Evolutionary conservation across 1,140 invertebrate genomes (phyloP), one percentile per base, ranked within the genome.

Genomic region (Bombus huntii): DNA sequence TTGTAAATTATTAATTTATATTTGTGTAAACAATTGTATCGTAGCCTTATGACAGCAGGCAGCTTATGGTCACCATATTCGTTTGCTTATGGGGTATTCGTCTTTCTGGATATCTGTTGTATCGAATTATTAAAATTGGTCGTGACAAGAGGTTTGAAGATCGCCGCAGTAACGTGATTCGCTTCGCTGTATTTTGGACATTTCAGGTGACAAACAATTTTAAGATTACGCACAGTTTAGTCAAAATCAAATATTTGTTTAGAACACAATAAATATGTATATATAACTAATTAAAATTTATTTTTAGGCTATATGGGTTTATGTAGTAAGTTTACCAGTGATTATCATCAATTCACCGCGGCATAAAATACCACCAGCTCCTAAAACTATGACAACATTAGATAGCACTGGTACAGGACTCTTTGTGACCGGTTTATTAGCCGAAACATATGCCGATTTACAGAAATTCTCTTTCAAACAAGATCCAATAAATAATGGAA

Each of bases 341-440:
- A 98, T 99, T 72, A 98, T 98, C 78, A 97, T 98, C 47, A 99
- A 99, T 94, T 98, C 98, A 0, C 97, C 98, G n/a, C 95, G 97
- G 81, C 97, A 98, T 92, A 96, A 97, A 34, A 97, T 97, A 87
- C 97, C 97, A 3, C 96, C 96, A 65, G 97, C 97, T 9, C 97
- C 97, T 3, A 97, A 97, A 94, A 98, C 97, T 0, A 98, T 98
- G 97, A 98, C 98, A 0, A 97, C 97, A 0, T 94, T 98, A 42
- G 98, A 98, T 93, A 98, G 98, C 59, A 96, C 97, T 34, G 98
- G 98, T 22, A 97, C 97, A 65, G 96, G 97, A 5, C 95, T 99
- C 73, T 99, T 98, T 93, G 95, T 97, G 9, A 96, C 98, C 81
- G 98, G 98, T 12, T 95, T 99, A 44, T 90, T 98, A 31, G 97